Evolutionary conservation across 2,797 vertebrate species (phyloP), one percentile per base, ranked within the genome.

Genomic region (Malurus leucopterus): DNA sequence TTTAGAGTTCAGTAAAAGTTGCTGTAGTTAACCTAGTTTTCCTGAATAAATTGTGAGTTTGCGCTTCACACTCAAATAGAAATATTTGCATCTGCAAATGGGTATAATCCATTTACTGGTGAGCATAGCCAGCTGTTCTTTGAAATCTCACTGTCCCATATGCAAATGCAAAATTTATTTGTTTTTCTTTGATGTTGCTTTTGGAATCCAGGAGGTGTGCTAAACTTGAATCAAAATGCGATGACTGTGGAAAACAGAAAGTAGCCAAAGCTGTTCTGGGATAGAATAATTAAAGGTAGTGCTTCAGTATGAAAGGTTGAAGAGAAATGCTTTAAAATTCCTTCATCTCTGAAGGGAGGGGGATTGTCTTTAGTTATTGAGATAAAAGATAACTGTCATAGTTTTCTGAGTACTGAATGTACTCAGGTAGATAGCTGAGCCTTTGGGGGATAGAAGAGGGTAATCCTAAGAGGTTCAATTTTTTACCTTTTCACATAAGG

Each of bases 141-240:
- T 80, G 83, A 88, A 89, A 76, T 62, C 22, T 59, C 65, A 23
- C 38, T 80, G 32, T 58, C 63, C 68, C 27, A 26, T 68, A 83
- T 43, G 50, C 43, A 89, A 83, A 89, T 49, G 8, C n/a, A 67
- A 88, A 91, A 77, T 83, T 83, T 67, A 13, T 23, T 87, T 81
- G 40, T 50, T 71, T 82, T 68, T 51, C 78, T 89, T 91, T 93
- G 61, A 85, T 85, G 79, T 83, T 67, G 29, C 9, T 92, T 15
- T 17, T 36, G 62, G 23, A 85, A 75, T 72, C 44, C 57, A 74
- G 29, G 6, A 86, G 17, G n/a, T 79, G 20, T 62, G 64, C 54
- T 79, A 69, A 84, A 87, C 55, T 53, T 72, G 16, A 58, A 57
- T 81, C 55, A 68, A 82, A 89, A 78, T 54, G 41, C 22, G 32